These are phyloP conservation scores for Asteroscopus sphinx DNA, from an alignment of 2,888 invertebrate genomes.

Conservation along the genomic window DNA sequence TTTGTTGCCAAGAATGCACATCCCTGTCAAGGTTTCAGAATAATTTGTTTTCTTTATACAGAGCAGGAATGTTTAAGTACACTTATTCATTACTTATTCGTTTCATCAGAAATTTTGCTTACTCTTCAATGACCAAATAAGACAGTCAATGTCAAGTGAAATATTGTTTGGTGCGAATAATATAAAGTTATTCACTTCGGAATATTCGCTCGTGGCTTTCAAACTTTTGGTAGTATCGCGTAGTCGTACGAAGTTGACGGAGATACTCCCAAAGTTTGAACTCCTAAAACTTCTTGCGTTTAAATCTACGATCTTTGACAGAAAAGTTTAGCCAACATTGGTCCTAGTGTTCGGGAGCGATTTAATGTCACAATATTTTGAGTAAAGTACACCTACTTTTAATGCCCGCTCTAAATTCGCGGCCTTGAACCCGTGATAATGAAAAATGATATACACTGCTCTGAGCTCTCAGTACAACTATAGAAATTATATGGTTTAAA, in stretches of 20 bases:
- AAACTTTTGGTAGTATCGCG: too few relatives aligned
- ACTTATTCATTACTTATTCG: neutral
- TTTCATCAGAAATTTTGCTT: conserved; percentile 1
- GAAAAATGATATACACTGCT: too few relatives aligned
- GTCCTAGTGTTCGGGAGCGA: too few relatives aligned
- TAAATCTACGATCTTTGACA: conserved; percentile 7
- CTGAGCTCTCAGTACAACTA: too few relatives aligned
- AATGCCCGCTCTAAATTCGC: too few relatives aligned
- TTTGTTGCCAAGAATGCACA: conserved; percentile 16
- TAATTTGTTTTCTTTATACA: neutral
- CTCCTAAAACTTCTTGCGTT: neutral
- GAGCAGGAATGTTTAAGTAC: neutral
- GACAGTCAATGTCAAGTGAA: neutral
- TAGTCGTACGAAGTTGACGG: conserved; percentile 4
- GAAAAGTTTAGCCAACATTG: neutral
- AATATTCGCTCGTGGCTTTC: too few relatives aligned
- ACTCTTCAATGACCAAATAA: conserved; percentile 10
- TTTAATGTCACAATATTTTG: too few relatives aligned
- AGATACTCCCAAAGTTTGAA: conserved; percentile 21
- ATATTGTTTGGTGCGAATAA: conserved; percentile 18
- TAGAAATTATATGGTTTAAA: too few relatives aligned
- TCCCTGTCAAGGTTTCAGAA: neutral
- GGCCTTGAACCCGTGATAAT: too few relatives aligned
- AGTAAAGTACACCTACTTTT: too few relatives aligned
- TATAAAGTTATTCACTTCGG: neutral